Evolutionary conservation across 64 coral and sea anemone genomes (phyloP).

Genomic region (Actinia equina): DNA sequence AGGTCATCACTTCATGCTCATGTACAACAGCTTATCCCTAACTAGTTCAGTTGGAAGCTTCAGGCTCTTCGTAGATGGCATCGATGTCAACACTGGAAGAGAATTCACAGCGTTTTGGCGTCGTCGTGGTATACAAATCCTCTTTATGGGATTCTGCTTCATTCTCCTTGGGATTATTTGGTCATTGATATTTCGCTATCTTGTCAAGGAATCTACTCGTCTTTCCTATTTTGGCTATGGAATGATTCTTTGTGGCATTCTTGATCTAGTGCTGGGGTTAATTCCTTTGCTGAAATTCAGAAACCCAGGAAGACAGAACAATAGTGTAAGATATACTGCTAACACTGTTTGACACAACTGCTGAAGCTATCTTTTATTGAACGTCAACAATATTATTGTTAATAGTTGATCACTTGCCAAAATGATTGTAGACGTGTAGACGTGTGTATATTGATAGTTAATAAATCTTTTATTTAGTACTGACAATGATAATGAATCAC

Average conservation of each 20-base stretch:
- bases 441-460: no score
- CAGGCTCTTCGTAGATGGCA: slow-evolving; percentile 81
- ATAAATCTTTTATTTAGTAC: no score
- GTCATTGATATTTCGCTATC: slow-evolving; percentile 69
- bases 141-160: slow-evolving; percentile 62
- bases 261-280: slow-evolving; percentile 67
- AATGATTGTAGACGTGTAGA: no score
- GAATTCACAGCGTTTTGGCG: slow-evolving; percentile 87
- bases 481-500: no score
- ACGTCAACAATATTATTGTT: no score
- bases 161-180: slow-evolving; percentile 63
- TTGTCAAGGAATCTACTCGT: neutral
- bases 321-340: slow-evolving; percentile 29
- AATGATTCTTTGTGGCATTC: slow-evolving; percentile 55
- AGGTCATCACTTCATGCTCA: slow-evolving; percentile 71
- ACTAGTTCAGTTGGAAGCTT: slow-evolving; percentile 63
- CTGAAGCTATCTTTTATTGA: no score
- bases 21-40: slow-evolving; percentile 69
- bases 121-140: slow-evolving; percentile 75
- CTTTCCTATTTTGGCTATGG: slow-evolving; percentile 44
- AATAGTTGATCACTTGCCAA: no score
- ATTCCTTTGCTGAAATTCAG: slow-evolving; percentile 73
- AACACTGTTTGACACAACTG: slow-evolving; percentile 45
- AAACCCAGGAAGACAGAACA: slow-evolving; percentile 36
- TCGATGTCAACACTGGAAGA: slow-evolving; percentile 89